Conservation (phyloP, 2,113 vertebrate genomes). For the Platanista minor region DNA sequence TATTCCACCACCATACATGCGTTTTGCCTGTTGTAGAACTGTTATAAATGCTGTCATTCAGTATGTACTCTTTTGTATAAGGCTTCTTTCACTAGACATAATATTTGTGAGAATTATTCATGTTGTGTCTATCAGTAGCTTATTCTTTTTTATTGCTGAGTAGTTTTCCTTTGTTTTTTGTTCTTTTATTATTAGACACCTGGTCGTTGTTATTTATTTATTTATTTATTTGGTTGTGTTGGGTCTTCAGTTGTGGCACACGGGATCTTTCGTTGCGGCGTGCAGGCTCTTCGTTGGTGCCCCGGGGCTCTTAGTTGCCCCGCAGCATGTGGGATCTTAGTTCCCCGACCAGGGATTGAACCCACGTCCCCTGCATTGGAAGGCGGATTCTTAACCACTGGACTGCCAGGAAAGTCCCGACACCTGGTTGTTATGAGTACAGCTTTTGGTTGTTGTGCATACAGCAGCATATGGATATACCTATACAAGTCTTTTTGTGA, state of each 20-base stretch:
- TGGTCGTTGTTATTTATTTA: not conserved
- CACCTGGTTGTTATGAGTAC: not conserved
- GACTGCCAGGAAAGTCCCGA: no score
- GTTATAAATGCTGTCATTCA: not conserved
- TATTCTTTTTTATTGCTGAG: not conserved
- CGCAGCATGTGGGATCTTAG: no score
- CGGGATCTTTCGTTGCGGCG: rapidly evolving
- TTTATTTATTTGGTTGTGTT: no score
- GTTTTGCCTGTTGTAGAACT: not conserved
- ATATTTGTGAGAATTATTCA: not conserved
- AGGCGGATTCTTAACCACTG: no score
- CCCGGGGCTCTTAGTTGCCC: no score
- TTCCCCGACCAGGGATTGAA: no score
- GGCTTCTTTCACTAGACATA: not conserved
- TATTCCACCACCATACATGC: not conserved
- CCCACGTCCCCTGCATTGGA: no score
- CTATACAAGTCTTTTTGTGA: not conserved
- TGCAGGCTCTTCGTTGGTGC: no score
- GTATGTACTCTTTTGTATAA: not conserved
- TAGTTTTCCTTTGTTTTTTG: not conserved
- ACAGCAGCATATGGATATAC: not conserved
- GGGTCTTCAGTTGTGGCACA: no score
- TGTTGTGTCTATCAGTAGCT: not conserved
- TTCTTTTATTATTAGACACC: not conserved
- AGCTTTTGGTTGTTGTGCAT: not conserved